These are phyloP conservation scores for Batillaria attramentaria DNA, from an alignment of 1,140 invertebrate genomes.

Conservation along the genomic window DNA sequence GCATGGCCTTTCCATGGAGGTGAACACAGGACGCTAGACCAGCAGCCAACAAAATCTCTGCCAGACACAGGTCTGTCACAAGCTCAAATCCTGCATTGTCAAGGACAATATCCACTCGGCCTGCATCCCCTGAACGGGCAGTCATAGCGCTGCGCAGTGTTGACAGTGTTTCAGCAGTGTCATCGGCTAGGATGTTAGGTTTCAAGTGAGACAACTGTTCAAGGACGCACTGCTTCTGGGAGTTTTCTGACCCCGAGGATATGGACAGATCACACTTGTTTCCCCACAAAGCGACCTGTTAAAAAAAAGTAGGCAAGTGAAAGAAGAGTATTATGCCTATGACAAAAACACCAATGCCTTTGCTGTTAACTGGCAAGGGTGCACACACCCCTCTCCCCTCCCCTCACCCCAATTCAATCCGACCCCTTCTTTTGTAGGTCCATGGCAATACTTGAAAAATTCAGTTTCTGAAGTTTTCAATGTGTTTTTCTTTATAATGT, in stretches of 20 bases:
- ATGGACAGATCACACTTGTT: slow-evolving; percentile 92
- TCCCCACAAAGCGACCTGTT: slow-evolving; percentile 77
- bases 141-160: slow-evolving; percentile 58
- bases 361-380: too few relatives aligned
- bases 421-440: too few relatives aligned
- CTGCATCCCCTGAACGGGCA: slow-evolving; percentile 49
- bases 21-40: slow-evolving; percentile 81
- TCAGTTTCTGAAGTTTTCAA: too few relatives aligned
- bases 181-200: slow-evolving; percentile 77
- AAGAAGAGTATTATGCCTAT: slow-evolving; percentile 11
- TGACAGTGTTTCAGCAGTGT: slow-evolving; percentile 77
- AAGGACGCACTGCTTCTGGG: slow-evolving; percentile 76
- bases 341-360: too few relatives aligned
- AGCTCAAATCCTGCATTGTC: slow-evolving; percentile 97
- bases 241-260: slow-evolving; percentile 79
- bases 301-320: slow-evolving; percentile 27
- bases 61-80: slow-evolving; percentile 90
- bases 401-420: too few relatives aligned
- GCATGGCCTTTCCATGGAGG: slow-evolving; percentile 91
- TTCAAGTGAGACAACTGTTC: slow-evolving; percentile 78
- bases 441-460: too few relatives aligned
- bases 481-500: too few relatives aligned
- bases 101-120: slow-evolving; percentile 82
- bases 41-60: slow-evolving; percentile 82
- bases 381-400: too few relatives aligned